Percentiles rank a stretch among this genome's conserved stretches.
These are phyloP conservation scores for Helogale parvula DNA, from an alignment of 2,113 vertebrate genomes.

Conservation along the genomic window DNA sequence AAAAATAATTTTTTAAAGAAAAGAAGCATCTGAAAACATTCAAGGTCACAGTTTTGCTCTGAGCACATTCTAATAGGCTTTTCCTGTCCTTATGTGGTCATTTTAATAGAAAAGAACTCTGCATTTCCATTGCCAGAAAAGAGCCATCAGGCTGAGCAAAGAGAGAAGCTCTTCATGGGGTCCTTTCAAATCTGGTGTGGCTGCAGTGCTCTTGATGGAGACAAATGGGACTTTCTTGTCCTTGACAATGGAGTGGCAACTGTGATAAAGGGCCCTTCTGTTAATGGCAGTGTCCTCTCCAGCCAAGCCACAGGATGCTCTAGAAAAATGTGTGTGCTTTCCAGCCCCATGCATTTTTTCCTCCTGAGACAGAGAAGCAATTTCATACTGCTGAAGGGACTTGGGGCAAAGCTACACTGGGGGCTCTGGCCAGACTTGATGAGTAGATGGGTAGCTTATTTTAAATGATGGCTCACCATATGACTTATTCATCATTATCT, in stretches of 20 bases:
- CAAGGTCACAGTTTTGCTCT: slow-evolving; percentile 5
- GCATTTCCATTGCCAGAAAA: slow-evolving; percentile 1
- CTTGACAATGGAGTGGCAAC: neutral
- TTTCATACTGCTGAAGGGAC: neutral
- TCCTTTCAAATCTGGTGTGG: neutral
- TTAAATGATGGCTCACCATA: slow-evolving; percentile 9
- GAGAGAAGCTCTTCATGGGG: neutral
- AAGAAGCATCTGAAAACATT: slow-evolving; percentile 37
- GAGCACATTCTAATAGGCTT: neutral
- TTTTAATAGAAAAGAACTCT: slow-evolving; percentile 48
- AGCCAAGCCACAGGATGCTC: neutral
- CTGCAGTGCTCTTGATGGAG: neutral
- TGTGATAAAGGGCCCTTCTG: neutral
- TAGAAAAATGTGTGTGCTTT: neutral
- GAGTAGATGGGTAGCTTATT: neutral
- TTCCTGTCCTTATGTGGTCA: slow-evolving; percentile 48
- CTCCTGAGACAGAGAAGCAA: neutral
- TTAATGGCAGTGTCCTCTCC: neutral
- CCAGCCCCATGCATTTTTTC: neutral
- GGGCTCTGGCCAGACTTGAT: neutral
- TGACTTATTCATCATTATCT: neutral
- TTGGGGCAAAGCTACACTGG: neutral
- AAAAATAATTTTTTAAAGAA: neutral
- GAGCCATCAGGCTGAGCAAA: neutral
- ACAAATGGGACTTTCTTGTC: neutral